Base-by-base conservation (phyloP, 2,797 vertebrate species). In the Buceros bicornis region DNA sequence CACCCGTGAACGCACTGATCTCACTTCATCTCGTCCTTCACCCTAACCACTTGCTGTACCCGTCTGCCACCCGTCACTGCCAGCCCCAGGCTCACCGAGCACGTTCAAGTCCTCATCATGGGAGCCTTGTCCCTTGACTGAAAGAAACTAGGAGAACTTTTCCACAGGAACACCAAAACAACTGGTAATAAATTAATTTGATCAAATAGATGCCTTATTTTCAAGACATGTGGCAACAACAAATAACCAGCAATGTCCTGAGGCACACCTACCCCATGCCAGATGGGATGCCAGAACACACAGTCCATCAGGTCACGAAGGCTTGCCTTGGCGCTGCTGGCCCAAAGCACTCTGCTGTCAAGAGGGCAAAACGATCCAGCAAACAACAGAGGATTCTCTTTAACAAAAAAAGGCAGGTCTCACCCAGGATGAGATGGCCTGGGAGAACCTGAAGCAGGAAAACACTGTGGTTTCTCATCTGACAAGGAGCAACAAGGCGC, bases 91-190 rank as follows among this genome's bases (percentile, higher is more conserved):
- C 24, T 62, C 66, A 18, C 21, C 5, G 3, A 29, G 14, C 17
- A 50, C 3, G 0, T 35, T 16, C 6, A 0, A 66, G 10, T 18
- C n/a, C 74, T 47, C 35, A 10, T 8, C 45, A 16, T 0, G 1
- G n/a, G 4, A 77, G 4, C 28, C 16, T 31, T 19, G 7, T 58
- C 33, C n/a, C 51, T 20, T 4, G 14, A 24, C 40, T 29, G 29
- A 65, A 64, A 73, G 26, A 10, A 67, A 1, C 13, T 2, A 4
- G 0, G 5, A 4, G 28, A 73, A 10, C 11, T 87, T 53, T 42
- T 40, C 57, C 33, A 61, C 37, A 60, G n/a, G 11, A 84, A 48
- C 0, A 0, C 8, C 4, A 3, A 40, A 6, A 57, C 76, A 90
- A 50, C 13, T 8, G 37, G 7, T 4, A 60, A 56, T 22, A 72